Conservation (phyloP, 2,888 invertebrate species). For the Polia nebulosa region DNA sequence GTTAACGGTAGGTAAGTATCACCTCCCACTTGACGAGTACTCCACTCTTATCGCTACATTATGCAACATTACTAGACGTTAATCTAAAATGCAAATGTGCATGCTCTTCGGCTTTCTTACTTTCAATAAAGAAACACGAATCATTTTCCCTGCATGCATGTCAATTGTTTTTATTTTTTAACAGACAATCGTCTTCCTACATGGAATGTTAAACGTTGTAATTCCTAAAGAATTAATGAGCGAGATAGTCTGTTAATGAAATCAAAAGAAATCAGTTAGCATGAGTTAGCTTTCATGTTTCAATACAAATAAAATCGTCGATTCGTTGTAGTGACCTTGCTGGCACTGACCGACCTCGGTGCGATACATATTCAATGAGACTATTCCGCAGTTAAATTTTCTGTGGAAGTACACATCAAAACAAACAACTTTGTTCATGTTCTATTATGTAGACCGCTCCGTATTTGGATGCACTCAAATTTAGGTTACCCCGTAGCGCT, state of each 20-base stretch:
- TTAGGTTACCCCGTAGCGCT: conserved; percentile 28
- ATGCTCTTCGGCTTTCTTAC: conserved; percentile 55
- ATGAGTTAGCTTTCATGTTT: conserved; percentile 45
- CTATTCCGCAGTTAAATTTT: conserved; percentile 56
- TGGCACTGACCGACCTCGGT: conserved; percentile 84
- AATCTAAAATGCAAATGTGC: conserved; percentile 58
- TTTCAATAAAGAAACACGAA: conserved; percentile 51
- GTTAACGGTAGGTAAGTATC: conserved; percentile 36
- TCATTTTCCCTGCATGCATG: conserved; percentile 36
- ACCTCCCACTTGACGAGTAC: conserved; percentile 40
- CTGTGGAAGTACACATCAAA: conserved; percentile 53
- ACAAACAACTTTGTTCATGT: conserved; percentile 54
- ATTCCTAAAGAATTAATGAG: conserved; percentile 45
- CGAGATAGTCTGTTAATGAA: conserved; percentile 23
- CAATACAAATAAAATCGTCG: conserved; percentile 58
- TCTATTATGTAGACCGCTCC: conserved; percentile 13
- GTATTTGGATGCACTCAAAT: conserved; percentile 53
- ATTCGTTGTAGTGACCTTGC: conserved; percentile 78
- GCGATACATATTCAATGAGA: conserved; percentile 84
- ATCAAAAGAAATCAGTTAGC: conserved; percentile 53
- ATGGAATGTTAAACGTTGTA: conserved; percentile 46
- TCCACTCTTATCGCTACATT: conserved; percentile 52
- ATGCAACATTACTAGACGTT: conserved; percentile 55
- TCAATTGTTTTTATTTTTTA: conserved; percentile 18
- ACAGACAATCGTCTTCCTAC: conserved; percentile 34